Base-by-base conservation (phyloP, 2,888 invertebrate species). In the Luperina nickerlii region DNA sequence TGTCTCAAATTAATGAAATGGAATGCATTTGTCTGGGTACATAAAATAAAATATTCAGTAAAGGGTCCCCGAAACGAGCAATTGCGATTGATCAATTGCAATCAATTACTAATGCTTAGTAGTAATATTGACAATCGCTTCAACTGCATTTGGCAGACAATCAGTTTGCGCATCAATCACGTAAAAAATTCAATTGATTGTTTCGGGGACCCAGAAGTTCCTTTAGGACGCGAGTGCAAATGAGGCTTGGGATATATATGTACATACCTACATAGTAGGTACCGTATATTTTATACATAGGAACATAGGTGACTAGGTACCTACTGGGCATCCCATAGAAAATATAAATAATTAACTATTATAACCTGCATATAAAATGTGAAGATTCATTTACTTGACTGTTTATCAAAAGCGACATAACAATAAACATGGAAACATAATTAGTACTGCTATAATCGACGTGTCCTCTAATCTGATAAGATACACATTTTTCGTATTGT, bases 381-480 rank as follows among this genome's bases (percentile, higher is more conserved):
- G n/a, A 38, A 2, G 9, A 86, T 27, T 63, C 71, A 76, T 76
- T 81, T 78, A 84, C 72, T 62, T 48, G 60, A 62, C 51, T 65
- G 68, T 73, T 77, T 84, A 87, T 85, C 76, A 80, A 85, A 63
- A 80, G 72, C 68, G n/a, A 77, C 71, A 74, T 69, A 75, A 77
- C 54, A 87, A 80, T 81, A 76, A 78, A 81, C 87, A 76, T 66
- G 45, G 57, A 67, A 72, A 76, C 54, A 72, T 85, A 87, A 87
- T 85, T 72, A 32, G 32, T 32, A 72, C 66, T 70, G 71, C 54
- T 27, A 48, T 85, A 71, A 87, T 69, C 63, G 71, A 72, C 68
- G 60, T 77, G 63, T 69, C 54, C 48, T 65, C 68, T 74, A 72
- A 76, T 69, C 74, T 69, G 88, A 85, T 78, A 78, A 81, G 42